These are phyloP conservation scores for Argyresthia albistria DNA, from an alignment of 2,888 invertebrate species.

Conservation along the genomic window DNA sequence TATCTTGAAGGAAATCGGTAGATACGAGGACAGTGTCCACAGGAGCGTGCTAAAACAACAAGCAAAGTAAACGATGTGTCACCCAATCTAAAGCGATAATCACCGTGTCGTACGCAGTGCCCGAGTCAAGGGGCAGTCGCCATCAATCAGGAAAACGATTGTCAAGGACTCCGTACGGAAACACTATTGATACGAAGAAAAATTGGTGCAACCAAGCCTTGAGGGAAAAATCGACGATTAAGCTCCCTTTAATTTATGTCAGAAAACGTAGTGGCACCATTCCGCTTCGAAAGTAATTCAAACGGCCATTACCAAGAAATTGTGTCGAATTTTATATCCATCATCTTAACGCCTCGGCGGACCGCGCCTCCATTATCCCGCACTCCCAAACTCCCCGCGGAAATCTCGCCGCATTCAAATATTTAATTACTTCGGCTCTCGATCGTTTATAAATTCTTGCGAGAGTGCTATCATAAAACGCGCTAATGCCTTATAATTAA, in stretches of 20 bases:
- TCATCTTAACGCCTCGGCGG: conserved; percentile 47
- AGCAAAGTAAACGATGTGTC: conserved; percentile 33
- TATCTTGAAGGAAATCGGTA: too few species aligned
- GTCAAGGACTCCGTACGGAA: conserved; percentile 1
- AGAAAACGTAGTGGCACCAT: conserved; percentile 36
- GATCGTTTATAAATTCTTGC: conserved; percentile 67
- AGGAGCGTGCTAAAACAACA: neutral
- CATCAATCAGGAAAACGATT: conserved; percentile 29
- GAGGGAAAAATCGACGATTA: neutral
- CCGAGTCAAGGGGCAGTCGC: conserved; percentile 22
- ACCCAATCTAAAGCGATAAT: conserved; percentile 42
- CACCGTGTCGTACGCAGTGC: conserved; percentile 17
- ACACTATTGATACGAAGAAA: neutral
- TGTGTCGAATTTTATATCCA: conserved; percentile 68
- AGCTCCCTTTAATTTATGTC: neutral
- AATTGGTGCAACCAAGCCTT: neutral
- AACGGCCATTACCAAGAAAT: conserved; percentile 61
- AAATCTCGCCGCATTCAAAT: conserved; percentile 71
- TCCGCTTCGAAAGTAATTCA: conserved; percentile 21
- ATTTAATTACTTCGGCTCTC: conserved; percentile 69
- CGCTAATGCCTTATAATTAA: conserved; percentile 74
- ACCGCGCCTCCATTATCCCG: conserved; percentile 39
- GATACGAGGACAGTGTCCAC: neutral
- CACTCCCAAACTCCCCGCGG: conserved; percentile 52
- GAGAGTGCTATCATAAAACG: conserved; percentile 71